phyloP scores from a whole-genome alignment of 2,888 invertebrate species.

The Diadegma fenestrale region DNA sequence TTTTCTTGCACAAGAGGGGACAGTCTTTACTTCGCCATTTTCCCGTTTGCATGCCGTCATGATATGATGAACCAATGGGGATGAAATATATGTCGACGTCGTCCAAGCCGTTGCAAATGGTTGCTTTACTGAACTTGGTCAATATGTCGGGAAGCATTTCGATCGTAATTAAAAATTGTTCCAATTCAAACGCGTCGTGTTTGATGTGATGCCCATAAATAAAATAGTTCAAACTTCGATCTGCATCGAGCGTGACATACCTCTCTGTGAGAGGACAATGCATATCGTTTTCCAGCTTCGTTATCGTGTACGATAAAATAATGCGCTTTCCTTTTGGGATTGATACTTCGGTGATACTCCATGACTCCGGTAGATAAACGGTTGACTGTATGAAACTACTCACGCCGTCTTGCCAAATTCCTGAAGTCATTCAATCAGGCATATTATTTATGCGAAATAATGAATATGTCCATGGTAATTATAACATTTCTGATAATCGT shows the following conservation, averaged over 20 bases:
- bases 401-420: slow-evolving; percentile 5
- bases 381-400: neutral
- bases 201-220: slow-evolving; percentile 28
- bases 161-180: slow-evolving; percentile 13
- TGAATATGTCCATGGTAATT: neutral
- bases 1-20: slow-evolving; percentile 11
- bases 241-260: slow-evolving; percentile 20
- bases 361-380: slow-evolving; percentile 16
- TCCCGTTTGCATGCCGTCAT: slow-evolving; percentile 2
- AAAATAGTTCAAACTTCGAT: slow-evolving; percentile 16
- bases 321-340: neutral
- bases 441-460: neutral
- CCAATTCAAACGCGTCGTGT: slow-evolving; percentile 10
- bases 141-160: slow-evolving; percentile 21
- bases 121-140: neutral
- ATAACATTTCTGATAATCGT: too few relatives aligned
- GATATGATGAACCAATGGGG: slow-evolving; percentile 1
- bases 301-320: slow-evolving; percentile 4
- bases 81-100: slow-evolving; percentile 8
- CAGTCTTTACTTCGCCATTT: slow-evolving; percentile 21
- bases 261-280: slow-evolving; percentile 28
- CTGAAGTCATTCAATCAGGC: neutral
- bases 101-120: slow-evolving; percentile 11
- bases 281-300: slow-evolving; percentile 25
- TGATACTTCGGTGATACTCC: slow-evolving; percentile 17